Evolutionary conservation across 2,113 vertebrate species (phyloP).

Genomic region (Tyrannus savana): DNA sequence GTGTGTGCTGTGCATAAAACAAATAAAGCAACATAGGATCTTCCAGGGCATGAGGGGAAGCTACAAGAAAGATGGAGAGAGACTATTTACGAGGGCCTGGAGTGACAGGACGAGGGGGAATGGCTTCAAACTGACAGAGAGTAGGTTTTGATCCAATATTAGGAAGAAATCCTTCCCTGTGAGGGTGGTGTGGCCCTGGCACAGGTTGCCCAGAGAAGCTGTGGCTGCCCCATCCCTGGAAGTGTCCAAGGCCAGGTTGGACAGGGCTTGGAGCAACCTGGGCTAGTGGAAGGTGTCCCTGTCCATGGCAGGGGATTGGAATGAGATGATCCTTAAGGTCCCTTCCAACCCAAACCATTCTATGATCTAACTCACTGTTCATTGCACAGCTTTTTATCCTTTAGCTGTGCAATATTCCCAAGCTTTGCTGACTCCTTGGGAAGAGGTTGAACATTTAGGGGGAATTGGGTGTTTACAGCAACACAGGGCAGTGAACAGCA

Average conservation of each 20-base stretch:
- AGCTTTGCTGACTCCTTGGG: accelerated
- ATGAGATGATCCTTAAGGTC: background rate
- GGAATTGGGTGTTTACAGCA: background rate
- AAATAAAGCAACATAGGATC: background rate
- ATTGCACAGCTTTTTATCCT: background rate
- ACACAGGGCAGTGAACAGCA: background rate
- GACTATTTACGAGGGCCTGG: background rate
- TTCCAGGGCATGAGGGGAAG: background rate
- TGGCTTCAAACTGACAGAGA: background rate
- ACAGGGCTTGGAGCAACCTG: accelerated
- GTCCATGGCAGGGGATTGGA: background rate
- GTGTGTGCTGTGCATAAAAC: accelerated
- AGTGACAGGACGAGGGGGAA: background rate
- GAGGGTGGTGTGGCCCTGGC: background rate
- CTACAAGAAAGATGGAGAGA: background rate
- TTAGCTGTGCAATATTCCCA: background rate
- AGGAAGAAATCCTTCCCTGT: accelerated
- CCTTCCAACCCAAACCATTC: background rate
- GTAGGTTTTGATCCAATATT: background rate
- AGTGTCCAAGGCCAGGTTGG: background rate
- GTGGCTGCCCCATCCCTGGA: background rate
- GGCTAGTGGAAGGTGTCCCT: background rate
- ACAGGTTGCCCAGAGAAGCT: background rate
- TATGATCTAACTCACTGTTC: background rate
- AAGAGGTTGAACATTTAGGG: background rate